A percentile compares a stretch with the other conserved stretches of the same genome.
Conservation (phyloP, 2,797 vertebrate species). For the Lepilemur septentrionalis region DNA sequence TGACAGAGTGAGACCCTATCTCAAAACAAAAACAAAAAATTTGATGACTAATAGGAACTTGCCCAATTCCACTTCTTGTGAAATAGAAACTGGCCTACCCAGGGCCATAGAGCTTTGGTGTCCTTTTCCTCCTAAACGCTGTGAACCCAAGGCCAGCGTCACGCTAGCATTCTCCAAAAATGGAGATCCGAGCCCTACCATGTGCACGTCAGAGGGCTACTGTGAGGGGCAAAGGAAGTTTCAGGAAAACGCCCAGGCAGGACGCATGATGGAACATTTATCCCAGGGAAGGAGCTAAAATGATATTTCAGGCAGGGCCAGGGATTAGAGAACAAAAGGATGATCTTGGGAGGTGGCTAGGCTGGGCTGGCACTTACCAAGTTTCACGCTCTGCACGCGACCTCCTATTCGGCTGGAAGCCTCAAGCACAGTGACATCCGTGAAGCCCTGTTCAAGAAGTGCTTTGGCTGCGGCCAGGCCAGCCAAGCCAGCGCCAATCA, state of each 20-base stretch:
- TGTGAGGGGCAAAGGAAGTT: background rate
- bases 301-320: background rate
- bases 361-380: slow-evolving; percentile 84
- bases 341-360: background rate
- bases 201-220: background rate
- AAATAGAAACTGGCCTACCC: background rate
- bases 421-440: slow-evolving; percentile 97
- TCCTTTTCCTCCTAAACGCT: background rate
- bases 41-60: background rate
- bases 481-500: slow-evolving; percentile 97
- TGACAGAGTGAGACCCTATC: background rate
- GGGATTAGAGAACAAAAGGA: background rate
- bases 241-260: slow-evolving; percentile 6
- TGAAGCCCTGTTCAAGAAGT: slow-evolving; percentile 95
- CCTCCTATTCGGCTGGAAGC: slow-evolving; percentile 96
- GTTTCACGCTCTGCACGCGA: slow-evolving; percentile 94
- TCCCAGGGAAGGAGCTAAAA: background rate
- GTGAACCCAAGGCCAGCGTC: background rate
- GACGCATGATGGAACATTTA: background rate
- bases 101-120: background rate
- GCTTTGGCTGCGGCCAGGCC: slow-evolving; percentile 95
- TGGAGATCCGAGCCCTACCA: background rate
- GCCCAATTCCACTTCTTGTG: background rate
- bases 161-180: slow-evolving; percentile 2
- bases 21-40: background rate